These are phyloP conservation scores for Myripristis murdjan DNA, from an alignment of 2,797 vertebrate genomes.

Conservation along the genomic window DNA sequence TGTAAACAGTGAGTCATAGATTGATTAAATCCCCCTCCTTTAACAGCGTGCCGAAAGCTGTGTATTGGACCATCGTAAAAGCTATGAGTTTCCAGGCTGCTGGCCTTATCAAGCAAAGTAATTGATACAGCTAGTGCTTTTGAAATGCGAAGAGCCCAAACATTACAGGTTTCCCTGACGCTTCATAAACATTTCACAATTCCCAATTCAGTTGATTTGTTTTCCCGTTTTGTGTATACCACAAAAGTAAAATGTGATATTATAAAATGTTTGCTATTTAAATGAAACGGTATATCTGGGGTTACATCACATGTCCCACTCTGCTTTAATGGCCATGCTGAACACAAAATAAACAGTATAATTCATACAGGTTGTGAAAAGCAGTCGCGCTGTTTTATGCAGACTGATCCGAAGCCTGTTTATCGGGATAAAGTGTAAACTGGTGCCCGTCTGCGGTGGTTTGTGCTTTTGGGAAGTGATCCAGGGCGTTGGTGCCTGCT, in stretches of 20 bases:
- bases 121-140: conserved; percentile 13
- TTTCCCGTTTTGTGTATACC: conserved; percentile 1
- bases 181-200: conserved; percentile 37
- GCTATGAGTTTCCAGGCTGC: conserved; percentile 32
- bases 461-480: not conserved
- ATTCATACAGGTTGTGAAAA: conserved; percentile 13
- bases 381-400: not conserved
- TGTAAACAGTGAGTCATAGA: conserved; percentile 69
- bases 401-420: not conserved
- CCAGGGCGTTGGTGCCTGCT: conserved; percentile 11
- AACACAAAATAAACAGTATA: conserved; percentile 7
- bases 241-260: conserved; percentile 8
- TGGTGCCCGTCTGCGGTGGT: too few species aligned
- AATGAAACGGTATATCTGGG: not conserved
- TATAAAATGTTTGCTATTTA: conserved; percentile 9
- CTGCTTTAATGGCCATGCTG: conserved; percentile 10
- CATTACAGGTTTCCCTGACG: not conserved
- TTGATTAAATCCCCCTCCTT: conserved; percentile 40
- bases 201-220: conserved; percentile 9
- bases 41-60: conserved; percentile 24
- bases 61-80: conserved; percentile 41
- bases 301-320: not conserved
- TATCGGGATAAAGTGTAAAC: not conserved
- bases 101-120: conserved; percentile 36
- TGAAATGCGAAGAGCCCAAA: not conserved